phyloP scores from a whole-genome alignment of 2,797 vertebrate species.

The Acanthiza pusilla region DNA sequence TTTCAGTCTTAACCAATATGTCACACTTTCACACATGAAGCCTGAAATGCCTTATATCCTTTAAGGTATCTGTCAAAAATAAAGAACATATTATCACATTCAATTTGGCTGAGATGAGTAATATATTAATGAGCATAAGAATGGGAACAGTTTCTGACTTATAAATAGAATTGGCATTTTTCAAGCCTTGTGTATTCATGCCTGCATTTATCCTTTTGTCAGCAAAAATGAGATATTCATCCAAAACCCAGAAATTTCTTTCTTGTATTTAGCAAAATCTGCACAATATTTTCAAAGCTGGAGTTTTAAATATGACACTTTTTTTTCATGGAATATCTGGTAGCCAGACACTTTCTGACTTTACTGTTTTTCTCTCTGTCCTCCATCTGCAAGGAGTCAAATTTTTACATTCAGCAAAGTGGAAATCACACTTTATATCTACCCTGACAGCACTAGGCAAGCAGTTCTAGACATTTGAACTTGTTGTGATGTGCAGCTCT shows the following conservation, averaged over 20 bases:
- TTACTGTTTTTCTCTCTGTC: not conserved
- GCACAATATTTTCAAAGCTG: constrained; percentile 31
- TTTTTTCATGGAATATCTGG: constrained; percentile 39
- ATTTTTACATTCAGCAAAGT: constrained; percentile 29
- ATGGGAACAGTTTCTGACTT: constrained; percentile 45
- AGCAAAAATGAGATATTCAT: constrained; percentile 53
- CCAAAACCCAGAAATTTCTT: not conserved
- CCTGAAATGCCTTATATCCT: constrained; percentile 61
- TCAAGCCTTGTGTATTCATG: constrained; percentile 28
- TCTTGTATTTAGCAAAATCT: constrained; percentile 34
- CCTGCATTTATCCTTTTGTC: constrained; percentile 60
- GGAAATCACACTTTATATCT: constrained; percentile 49
- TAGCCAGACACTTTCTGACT: constrained; percentile 5
- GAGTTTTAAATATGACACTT: constrained; percentile 25
- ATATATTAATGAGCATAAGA: constrained; percentile 59
- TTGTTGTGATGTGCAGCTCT: not conserved
- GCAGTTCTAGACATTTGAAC: constrained; percentile 7
- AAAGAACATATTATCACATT: constrained; percentile 63
- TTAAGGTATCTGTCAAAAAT: constrained; percentile 67
- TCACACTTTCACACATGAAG: constrained; percentile 69
- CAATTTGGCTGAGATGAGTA: constrained; percentile 66
- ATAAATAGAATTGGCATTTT: constrained; percentile 54
- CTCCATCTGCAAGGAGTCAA: constrained; percentile 22
- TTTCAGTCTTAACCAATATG: constrained; percentile 77
- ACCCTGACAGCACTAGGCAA: constrained; percentile 31